phyloP scores from a whole-genome alignment of 2,113 vertebrate species.

The Neofelis nebulosa region DNA sequence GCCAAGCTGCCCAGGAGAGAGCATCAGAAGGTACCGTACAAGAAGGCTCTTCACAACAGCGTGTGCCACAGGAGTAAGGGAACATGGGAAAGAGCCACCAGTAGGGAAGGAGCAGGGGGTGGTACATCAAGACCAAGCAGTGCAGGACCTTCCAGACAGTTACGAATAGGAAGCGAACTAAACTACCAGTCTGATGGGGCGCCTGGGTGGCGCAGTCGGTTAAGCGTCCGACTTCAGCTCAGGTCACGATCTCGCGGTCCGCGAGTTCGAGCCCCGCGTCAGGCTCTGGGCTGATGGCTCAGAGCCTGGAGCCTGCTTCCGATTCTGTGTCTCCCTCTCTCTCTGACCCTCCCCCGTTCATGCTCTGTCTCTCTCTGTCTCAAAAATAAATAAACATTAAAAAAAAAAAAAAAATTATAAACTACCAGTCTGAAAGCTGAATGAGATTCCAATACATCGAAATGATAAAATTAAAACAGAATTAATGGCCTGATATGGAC shows the following conservation, averaged over 20 bases:
- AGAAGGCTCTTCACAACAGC: background rate
- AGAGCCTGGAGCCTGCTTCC: too few species aligned
- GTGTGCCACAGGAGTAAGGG: background rate
- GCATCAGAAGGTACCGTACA: background rate
- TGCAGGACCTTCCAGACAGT: background rate
- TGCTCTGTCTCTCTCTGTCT: too few species aligned
- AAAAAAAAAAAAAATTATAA: too few species aligned
- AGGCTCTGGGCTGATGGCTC: too few species aligned
- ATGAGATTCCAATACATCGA: background rate
- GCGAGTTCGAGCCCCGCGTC: too few species aligned
- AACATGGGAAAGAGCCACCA: background rate
- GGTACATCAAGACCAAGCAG: background rate
- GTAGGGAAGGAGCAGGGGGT: accelerated
- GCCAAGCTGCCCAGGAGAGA: too few species aligned
- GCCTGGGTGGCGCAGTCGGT: too few species aligned
- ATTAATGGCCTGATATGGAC: background rate
- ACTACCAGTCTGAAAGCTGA: background rate
- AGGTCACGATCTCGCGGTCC: too few species aligned
- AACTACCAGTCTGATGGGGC: background rate
- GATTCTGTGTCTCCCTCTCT: too few species aligned
- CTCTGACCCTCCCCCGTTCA: too few species aligned
- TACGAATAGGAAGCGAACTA: background rate
- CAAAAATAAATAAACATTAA: too few species aligned
- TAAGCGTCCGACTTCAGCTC: too few species aligned
- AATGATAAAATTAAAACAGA: background rate